Conservation (phyloP, 2,888 invertebrate species). For the Atrina japonica region DNA sequence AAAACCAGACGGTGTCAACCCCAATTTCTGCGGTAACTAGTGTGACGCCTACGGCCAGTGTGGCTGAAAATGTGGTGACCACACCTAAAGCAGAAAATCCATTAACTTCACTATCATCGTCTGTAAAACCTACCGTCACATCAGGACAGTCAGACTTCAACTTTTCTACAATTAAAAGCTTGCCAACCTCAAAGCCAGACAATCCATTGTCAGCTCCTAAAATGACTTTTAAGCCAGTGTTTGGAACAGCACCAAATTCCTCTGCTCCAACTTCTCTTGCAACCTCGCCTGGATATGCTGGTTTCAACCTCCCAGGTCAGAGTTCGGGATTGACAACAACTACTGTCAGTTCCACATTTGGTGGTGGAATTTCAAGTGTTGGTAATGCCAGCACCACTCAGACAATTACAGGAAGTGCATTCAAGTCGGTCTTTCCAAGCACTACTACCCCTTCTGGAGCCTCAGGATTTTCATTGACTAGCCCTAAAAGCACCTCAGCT, state of each 20-base stretch:
- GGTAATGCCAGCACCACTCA: not conserved
- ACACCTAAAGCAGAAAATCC: too few species aligned
- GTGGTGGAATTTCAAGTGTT: not conserved
- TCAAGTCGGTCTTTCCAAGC: not conserved
- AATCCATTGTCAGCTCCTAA: not conserved
- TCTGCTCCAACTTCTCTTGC: slow-evolving; percentile 8
- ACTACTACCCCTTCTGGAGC: slow-evolving; percentile 12
- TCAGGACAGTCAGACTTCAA: too few species aligned
- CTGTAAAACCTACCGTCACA: too few species aligned
- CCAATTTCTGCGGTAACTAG: too few species aligned
- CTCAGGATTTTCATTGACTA: not conserved
- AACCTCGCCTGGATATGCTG: not conserved
- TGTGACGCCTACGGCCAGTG: too few species aligned
- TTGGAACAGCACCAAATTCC: slow-evolving; percentile 13
- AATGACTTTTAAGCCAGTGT: not conserved
- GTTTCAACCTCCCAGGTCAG: slow-evolving; percentile 9
- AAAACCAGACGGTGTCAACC: too few species aligned
- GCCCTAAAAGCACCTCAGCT: not conserved
- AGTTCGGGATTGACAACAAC: slow-evolving; percentile 4
- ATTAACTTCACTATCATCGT: too few species aligned
- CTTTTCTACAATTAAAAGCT: too few species aligned
- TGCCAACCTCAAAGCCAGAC: too few species aligned
- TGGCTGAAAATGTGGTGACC: too few species aligned
- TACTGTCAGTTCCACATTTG: slow-evolving; percentile 11
- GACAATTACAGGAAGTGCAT: not conserved